Base-by-base conservation (phyloP, 2,888 invertebrate genomes). In the Choristoneura rosaceana region DNA sequence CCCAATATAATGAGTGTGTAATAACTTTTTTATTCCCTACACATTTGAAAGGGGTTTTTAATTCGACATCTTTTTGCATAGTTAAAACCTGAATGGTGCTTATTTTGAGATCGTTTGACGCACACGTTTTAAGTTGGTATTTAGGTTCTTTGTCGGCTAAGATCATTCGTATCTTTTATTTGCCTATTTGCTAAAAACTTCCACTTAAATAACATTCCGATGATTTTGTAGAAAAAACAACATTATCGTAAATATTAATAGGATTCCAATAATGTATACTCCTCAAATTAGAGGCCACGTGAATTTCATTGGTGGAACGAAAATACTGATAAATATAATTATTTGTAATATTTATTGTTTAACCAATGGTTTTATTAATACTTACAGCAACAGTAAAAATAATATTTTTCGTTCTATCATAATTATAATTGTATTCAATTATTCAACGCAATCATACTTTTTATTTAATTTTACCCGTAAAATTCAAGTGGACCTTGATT, bases 1-100 rank as follows among this genome's bases (percentile, higher is more conserved):
- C 55, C 33, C 41, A 55, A 69, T 69, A 58, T 55, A 43, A 43
- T 14, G 52, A 50, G 62, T 43, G 62, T 61, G n/a, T 61, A 41
- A 62, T 62, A n/a, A 61, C 52, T 47, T 52, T 61, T 61, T 61
- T 61, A 69, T 62, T 10, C 7, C 17, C 14, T 14, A 10, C 50
- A 17, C n/a, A 55, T 66, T 66, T 55, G 5, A 41, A 55, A 25
- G 55, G 17, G 63, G 63, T 63, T 47, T 67, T 58, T n/a, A 55
- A 25, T 12, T 58, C 34, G 41, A 45, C 33, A 33, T 3, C 5
- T 59, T 59, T 59, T 33, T 33, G 45, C 43, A 47, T 47, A 45
- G 34, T 43, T 47, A 34, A 25, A 12, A 3, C 10, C 9, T 25
- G 1, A 55, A 25, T 55, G 15, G 15, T 15, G 9, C 52, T 52